These are phyloP conservation scores for Clinocottus analis DNA, from an alignment of 2,113 vertebrate genomes.

Conservation along the genomic window DNA sequence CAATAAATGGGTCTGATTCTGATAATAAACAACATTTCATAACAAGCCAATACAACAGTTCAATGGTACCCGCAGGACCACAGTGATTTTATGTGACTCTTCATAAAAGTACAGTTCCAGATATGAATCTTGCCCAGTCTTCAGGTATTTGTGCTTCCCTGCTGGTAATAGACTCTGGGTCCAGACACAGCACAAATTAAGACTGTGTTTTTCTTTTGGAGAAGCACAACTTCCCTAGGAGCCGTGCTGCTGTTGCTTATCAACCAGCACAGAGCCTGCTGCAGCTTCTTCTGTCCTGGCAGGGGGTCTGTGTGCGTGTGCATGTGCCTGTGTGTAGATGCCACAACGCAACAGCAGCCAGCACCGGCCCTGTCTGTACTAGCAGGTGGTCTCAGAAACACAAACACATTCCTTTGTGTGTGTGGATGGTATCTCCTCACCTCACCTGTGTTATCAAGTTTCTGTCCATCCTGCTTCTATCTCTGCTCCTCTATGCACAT, in stretches of 20 bases:
- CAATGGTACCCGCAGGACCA: neutral
- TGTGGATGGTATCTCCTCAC: neutral
- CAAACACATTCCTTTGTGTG: neutral
- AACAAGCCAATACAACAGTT: too few relatives aligned
- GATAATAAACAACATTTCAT: neutral
- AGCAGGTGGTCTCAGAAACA: constrained; percentile 41
- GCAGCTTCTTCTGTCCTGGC: constrained; percentile 34
- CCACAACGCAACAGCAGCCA: constrained; percentile 19
- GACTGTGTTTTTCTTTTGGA: constrained; percentile 42
- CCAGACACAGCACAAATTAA: constrained; percentile 47
- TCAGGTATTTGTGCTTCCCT: constrained; percentile 19
- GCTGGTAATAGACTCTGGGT: constrained; percentile 20
- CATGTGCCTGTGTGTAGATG: constrained; percentile 6
- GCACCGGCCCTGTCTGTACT: constrained; percentile 30
- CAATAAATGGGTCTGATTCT: too few relatives aligned
- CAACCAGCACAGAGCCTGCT: constrained; percentile 39
- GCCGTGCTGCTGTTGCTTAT: constrained; percentile 49
- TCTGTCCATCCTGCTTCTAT: neutral
- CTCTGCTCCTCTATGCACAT: neutral
- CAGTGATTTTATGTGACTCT: neutral
- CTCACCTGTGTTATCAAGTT: neutral
- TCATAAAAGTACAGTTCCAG: neutral
- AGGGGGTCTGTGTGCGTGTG: constrained; percentile 39
- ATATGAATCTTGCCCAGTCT: neutral
- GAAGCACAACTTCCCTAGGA: constrained; percentile 43